Base-by-base conservation (phyloP, 2,113 vertebrate genomes). In the Burhinus oedicnemus region DNA sequence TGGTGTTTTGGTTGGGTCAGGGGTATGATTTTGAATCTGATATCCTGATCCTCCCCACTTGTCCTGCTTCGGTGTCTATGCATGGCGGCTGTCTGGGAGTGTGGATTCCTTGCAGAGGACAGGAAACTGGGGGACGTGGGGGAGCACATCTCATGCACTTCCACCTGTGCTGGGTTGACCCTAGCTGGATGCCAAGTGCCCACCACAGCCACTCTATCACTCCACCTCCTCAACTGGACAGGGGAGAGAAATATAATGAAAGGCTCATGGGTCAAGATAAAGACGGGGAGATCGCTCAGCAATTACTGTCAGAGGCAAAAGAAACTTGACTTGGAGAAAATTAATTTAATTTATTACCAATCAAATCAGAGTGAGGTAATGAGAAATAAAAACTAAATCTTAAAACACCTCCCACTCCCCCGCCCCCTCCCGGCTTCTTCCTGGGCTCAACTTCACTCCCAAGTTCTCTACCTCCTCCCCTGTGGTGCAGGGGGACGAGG, bases 11-110 rank as follows among this genome's bases (percentile, higher is more conserved):
- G 2, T 55, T 55, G 66, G n/a, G 36, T 68, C 77, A 58, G 36
- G 65, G 74, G 15, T 57, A 36, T 42, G 21, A 8, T 90, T 91
- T 55, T 64, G 23, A 44, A 12, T 72, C 44, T 44, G 36, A 15
- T 83, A 21, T 72, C 55, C 55, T 58, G 18, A 27, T 83, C n/a
- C 20, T 93, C 30, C 17, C 2, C 1, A 12, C 27, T 36, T 42
- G 15, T 40, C 27, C 45, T 80, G 32, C 61, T 68, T 78, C 0
- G 1, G 15, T 58, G 32, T 66, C 61, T 60, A 29, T 23, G 30
- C 42, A 16, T 4, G 6, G 27, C 1, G 3, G 51, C 15, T 70
- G 21, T 25, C 21, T 32, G 11, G 38, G 12, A 15, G 0, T 34
- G 54, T 32, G 68, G 19, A n/a, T 87, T 91, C 68, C 44, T 74